Evolutionary conservation across 2,113 vertebrate species (phyloP).

Genomic region (Alligator mississippiensis): DNA sequence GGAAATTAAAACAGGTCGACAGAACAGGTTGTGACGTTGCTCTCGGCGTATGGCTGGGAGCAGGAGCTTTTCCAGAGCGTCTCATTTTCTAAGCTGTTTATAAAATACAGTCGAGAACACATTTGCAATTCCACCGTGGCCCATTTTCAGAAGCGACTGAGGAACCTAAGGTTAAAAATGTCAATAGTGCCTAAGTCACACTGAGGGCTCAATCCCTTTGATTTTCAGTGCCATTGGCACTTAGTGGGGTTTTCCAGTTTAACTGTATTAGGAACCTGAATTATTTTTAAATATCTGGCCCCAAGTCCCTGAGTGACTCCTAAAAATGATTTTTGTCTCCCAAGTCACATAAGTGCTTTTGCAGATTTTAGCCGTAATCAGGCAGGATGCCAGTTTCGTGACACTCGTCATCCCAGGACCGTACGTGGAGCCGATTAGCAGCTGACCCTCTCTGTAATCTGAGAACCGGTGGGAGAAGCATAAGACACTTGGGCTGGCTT

Average conservation of each 20-base stretch:
- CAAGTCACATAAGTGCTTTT: neutral
- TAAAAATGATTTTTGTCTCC: neutral
- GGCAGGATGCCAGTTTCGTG: neutral
- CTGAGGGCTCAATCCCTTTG: neutral
- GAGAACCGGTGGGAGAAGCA: rapidly evolving
- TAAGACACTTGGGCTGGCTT: rapidly evolving
- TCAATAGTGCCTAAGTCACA: neutral
- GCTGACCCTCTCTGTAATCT: neutral
- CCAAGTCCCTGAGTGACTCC: neutral
- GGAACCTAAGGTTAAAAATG: neutral
- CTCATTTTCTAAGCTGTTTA: neutral
- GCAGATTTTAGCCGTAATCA: neutral
- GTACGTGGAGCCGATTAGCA: neutral
- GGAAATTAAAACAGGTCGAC: too few relatives aligned
- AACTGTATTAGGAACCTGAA: neutral
- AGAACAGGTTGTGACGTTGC: too few relatives aligned
- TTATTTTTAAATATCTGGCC: neutral
- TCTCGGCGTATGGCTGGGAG: too few relatives aligned
- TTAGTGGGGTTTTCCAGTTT: neutral
- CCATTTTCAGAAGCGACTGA: neutral
- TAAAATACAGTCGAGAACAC: neutral
- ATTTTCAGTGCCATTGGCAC: neutral
- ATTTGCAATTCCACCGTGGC: neutral
- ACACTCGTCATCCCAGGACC: neutral
- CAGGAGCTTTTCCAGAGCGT: too few relatives aligned